Conservation (phyloP, 2,888 invertebrate genomes). For the Geophilus truncorum region DNA sequence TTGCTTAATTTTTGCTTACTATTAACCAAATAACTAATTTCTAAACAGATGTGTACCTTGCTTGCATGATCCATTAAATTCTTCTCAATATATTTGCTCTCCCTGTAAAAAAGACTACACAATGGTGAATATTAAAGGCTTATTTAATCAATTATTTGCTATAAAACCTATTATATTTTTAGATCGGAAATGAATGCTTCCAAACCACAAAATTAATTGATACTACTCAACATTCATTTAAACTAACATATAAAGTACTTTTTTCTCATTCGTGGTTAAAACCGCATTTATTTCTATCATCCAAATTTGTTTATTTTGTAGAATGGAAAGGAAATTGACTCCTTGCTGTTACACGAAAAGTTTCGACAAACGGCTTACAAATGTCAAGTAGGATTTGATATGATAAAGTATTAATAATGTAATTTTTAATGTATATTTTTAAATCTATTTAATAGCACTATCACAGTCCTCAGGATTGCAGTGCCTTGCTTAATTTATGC, state of each 20-base stretch:
- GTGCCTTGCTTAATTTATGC: background rate
- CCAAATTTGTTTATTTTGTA: constrained; percentile 31
- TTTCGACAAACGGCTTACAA: constrained; percentile 49
- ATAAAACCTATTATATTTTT: background rate
- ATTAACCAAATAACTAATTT: too few species aligned
- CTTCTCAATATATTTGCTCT: background rate
- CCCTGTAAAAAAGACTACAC: background rate
- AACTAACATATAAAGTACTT: background rate
- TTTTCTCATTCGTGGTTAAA: background rate
- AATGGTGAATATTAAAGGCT: background rate
- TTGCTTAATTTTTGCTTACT: too few species aligned
- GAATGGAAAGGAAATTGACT: constrained; percentile 44
- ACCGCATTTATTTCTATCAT: too few species aligned
- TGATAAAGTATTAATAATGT: background rate
- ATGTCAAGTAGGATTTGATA: constrained; percentile 49
- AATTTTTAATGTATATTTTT: background rate
- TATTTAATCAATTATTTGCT: background rate
- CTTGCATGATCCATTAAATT: background rate
- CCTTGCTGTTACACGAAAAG: constrained; percentile 49
- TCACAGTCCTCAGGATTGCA: background rate
- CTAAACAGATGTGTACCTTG: background rate
- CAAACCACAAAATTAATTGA: background rate
- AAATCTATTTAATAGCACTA: background rate
- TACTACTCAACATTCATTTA: background rate
- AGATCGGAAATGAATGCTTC: constrained; percentile 2